phyloP scores from a whole-genome alignment of 1,140 invertebrate genomes.

The Drosophila saltans region DNA sequence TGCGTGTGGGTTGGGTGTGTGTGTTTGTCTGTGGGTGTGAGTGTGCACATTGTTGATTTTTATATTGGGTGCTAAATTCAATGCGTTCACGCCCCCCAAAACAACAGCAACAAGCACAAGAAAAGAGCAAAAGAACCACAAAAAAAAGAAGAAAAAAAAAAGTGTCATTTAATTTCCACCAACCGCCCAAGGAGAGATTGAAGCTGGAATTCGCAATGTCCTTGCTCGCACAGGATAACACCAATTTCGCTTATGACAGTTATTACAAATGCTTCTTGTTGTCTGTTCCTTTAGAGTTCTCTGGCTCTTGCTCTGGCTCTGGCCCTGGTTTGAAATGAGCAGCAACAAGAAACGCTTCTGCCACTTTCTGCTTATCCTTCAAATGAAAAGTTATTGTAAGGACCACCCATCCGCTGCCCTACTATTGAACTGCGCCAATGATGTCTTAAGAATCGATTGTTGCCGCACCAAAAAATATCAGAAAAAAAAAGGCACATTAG shows the following conservation, averaged over 20 bases:
- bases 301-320: neutral
- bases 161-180: slow-evolving; percentile 62
- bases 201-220: slow-evolving; percentile 31
- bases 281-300: slow-evolving; percentile 30
- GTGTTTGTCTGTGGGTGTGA: slow-evolving; percentile 17
- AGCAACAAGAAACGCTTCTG: slow-evolving; percentile 42
- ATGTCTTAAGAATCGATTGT: slow-evolving; percentile 58
- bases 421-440: slow-evolving; percentile 27
- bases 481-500: slow-evolving; percentile 58
- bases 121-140: neutral
- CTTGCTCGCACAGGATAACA: slow-evolving; percentile 61
- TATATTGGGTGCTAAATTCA: slow-evolving; percentile 65
- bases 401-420: slow-evolving; percentile 36
- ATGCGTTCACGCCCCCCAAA: slow-evolving; percentile 37
- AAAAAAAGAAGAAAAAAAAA: slow-evolving; percentile 37
- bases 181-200: slow-evolving; percentile 14
- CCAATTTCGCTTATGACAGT: slow-evolving; percentile 78
- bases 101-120: slow-evolving; percentile 10
- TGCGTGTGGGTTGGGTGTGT: slow-evolving; percentile 7
- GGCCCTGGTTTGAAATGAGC: slow-evolving; percentile 44
- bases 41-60: slow-evolving; percentile 59
- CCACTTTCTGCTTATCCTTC: slow-evolving; percentile 64
- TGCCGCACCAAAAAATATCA: slow-evolving; percentile 12
- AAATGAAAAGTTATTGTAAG: slow-evolving; percentile 72
- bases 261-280: slow-evolving; percentile 74